Conservation (phyloP, 2,113 vertebrate genomes). For the Neolamprologus variostigma region DNA sequence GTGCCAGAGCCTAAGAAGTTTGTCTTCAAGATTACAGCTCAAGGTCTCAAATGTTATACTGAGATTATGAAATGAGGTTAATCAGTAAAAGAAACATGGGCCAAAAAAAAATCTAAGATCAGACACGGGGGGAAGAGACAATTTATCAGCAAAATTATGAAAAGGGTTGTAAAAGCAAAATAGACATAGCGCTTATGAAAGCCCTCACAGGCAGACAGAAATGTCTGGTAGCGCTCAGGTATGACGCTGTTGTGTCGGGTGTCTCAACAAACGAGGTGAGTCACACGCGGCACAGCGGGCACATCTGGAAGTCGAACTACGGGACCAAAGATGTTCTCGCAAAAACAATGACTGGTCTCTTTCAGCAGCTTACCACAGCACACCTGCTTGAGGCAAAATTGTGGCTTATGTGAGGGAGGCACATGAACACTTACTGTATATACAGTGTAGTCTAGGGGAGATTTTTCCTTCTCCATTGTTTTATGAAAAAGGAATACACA, state of each 20-base stretch:
- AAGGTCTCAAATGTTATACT: neutral
- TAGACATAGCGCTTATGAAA: neutral
- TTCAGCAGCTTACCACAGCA: neutral
- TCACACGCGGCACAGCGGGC: conserved; percentile 42
- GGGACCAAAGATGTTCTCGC: conserved; percentile 1
- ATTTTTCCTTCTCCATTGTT: neutral
- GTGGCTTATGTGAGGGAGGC: neutral
- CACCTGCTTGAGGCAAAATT: conserved; percentile 18
- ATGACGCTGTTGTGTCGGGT: conserved; percentile 29
- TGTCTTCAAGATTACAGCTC: neutral
- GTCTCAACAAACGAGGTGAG: conserved; percentile 49
- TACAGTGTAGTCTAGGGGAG: neutral
- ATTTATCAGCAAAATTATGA: conserved; percentile 4
- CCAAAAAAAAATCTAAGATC: neutral
- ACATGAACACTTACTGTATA: neutral
- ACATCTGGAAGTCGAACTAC: conserved; percentile 61
- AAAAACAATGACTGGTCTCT: conserved; percentile 6
- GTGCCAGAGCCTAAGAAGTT: neutral
- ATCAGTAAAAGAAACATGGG: neutral
- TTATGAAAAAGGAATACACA: neutral
- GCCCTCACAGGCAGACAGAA: conserved; percentile 37
- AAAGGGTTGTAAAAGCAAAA: neutral
- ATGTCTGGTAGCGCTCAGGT: conserved; percentile 62
- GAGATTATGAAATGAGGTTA: neutral
- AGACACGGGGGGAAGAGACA: neutral